Percentiles rank a stretch among this genome's conserved stretches.
These are phyloP conservation scores for Pogonocichla stellata DNA, from an alignment of 2,113 vertebrate species.

Conservation along the genomic window DNA sequence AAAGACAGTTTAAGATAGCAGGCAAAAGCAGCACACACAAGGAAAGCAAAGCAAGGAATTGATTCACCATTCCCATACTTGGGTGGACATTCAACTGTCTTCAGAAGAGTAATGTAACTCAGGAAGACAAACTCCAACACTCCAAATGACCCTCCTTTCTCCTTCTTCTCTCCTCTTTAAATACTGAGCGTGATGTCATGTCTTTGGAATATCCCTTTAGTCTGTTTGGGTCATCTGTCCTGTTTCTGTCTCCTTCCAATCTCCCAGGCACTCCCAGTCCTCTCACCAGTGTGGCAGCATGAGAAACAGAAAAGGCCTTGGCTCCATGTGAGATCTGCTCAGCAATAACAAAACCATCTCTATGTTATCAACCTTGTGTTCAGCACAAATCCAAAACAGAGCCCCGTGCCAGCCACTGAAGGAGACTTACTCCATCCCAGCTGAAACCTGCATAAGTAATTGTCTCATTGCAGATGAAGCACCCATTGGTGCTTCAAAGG, in stretches of 20 bases:
- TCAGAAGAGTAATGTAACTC: no score
- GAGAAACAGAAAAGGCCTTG: background rate
- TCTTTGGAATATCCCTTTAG: background rate
- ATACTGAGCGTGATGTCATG: background rate
- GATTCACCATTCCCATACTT: background rate
- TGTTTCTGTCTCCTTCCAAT: background rate
- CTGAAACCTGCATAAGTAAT: background rate
- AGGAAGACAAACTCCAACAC: rapidly evolving
- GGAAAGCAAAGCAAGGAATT: background rate
- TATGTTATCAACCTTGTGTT: background rate
- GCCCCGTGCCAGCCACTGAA: background rate
- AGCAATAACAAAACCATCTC: background rate
- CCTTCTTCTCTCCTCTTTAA: rapidly evolving
- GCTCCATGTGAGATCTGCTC: background rate
- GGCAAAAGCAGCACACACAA: background rate
- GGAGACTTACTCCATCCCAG: background rate
- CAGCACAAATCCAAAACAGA: background rate
- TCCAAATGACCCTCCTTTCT: background rate
- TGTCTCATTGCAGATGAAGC: background rate
- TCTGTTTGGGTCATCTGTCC: background rate
- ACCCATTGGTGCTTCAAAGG: background rate
- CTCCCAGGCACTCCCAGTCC: no score
- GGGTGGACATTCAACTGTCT: background rate
- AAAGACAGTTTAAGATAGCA: background rate
- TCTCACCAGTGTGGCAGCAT: rapidly evolving